Percentiles rank a stretch among this genome's conserved stretches.
phyloP scores from a whole-genome alignment of 2,113 vertebrate genomes.

The Chroicocephalus ridibundus region DNA sequence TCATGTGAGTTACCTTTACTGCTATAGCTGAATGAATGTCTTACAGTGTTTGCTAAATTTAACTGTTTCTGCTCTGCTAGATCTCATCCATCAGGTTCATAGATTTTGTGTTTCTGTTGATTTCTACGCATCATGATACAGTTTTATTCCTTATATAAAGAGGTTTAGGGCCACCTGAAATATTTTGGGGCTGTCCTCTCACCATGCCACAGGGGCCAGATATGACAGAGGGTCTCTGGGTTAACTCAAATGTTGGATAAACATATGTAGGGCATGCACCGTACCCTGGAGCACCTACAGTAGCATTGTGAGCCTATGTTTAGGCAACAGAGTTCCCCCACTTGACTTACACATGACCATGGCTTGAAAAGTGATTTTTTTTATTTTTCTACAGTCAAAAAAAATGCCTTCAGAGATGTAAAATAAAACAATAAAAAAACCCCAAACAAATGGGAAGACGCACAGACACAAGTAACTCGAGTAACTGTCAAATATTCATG shows the following conservation, averaged over 20 bases:
- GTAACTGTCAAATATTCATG: not conserved
- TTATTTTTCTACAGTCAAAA: not conserved
- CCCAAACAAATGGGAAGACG: not conserved
- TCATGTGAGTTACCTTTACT: not conserved
- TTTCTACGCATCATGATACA: not conserved
- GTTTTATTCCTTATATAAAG: not conserved
- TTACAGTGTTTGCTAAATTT: not conserved
- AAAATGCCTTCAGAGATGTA: not conserved
- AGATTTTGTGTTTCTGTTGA: not conserved
- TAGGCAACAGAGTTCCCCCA: not conserved
- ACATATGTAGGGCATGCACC: not conserved
- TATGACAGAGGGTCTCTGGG: not conserved
- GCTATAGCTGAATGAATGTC: not conserved
- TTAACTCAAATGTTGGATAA: not conserved
- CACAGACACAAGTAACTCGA: not conserved
- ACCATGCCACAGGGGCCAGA: accelerated
- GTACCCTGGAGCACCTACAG: not conserved
- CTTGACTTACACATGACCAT: not conserved
- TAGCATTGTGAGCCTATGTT: not conserved
- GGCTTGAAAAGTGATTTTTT: not conserved
- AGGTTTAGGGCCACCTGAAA: not conserved
- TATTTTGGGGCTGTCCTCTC: not conserved
- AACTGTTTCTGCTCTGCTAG: not conserved
- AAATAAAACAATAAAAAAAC: not conserved
- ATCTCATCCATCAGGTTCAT: not conserved